Percentiles rank a stretch among this genome's conserved stretches.
Conservation (phyloP, 1,140 invertebrate species). For the Brachionus rotundiformis region DNA sequence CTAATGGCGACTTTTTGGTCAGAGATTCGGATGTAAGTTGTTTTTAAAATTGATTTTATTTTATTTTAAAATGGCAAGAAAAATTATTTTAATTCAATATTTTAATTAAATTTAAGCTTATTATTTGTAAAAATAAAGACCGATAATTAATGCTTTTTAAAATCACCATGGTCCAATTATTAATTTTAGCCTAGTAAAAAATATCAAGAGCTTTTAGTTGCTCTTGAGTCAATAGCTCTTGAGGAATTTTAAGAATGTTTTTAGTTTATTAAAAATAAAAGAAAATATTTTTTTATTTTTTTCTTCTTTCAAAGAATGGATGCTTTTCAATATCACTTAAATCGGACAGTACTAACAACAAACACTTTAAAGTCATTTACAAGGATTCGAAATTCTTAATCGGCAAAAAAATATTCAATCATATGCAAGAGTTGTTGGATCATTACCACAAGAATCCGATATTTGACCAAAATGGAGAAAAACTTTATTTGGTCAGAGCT, state of each 20-base stretch:
- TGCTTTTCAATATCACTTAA: conserved; percentile 98
- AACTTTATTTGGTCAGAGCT: conserved; percentile 61
- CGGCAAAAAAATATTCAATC: conserved; percentile 93
- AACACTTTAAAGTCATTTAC: conserved; percentile 97
- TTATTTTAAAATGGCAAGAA: no score
- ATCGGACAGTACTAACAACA: conserved; percentile 86
- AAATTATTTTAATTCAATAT: no score
- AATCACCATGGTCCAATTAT: no score
- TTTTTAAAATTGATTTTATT: no score
- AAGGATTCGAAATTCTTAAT: conserved; percentile 91
- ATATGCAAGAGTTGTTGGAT: conserved; percentile 90
- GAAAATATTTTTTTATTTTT: not conserved
- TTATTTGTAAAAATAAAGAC: no score
- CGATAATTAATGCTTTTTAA: no score
- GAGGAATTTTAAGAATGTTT: not conserved
- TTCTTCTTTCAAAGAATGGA: conserved; percentile 75
- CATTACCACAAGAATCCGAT: conserved; percentile 98
- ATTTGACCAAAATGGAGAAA: conserved; percentile 71
- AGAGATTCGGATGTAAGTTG: conserved; percentile 70
- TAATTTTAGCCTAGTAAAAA: no score
- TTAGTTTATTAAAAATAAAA: not conserved
- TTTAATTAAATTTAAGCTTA: no score
- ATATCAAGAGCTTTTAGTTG: not conserved
- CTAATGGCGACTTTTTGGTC: conserved; percentile 96
- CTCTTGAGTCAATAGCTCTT: no score